Percentiles rank a stretch among this genome's conserved stretches.
Evolutionary conservation across 2,113 vertebrate genomes (phyloP).

Genomic region (Tauraco erythrolophus): DNA sequence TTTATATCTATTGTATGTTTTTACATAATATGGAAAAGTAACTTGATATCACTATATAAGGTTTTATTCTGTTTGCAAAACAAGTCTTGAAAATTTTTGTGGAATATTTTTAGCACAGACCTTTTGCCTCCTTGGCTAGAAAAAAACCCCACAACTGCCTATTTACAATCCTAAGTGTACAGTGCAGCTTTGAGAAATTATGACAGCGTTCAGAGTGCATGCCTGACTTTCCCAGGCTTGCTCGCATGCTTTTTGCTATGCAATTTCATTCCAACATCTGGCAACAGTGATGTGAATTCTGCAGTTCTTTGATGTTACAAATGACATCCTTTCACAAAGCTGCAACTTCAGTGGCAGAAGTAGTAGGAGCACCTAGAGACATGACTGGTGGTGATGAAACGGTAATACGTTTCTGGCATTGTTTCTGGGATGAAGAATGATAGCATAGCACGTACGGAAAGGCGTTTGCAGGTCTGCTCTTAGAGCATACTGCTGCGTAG

Average conservation of each 20-base stretch:
- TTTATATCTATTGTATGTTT: background rate
- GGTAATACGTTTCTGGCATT: background rate
- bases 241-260: background rate
- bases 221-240: background rate
- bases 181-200: background rate
- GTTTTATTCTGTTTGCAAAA: background rate
- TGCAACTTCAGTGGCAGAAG: background rate
- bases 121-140: background rate
- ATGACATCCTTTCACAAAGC: background rate
- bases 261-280: background rate
- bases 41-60: background rate
- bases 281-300: background rate
- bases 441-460: rapidly evolving
- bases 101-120: background rate
- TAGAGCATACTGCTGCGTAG: rapidly evolving
- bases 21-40: background rate
- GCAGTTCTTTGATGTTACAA: background rate
- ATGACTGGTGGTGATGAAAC: background rate
- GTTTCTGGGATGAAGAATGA: background rate
- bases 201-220: background rate
- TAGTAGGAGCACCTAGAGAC: background rate
- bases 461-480: background rate
- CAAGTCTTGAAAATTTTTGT: background rate
- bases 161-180: background rate
- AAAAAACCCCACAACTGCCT: background rate